These are phyloP conservation scores for Muscidifurax raptorellus DNA, from an alignment of 1,140 invertebrate species.

Conservation along the genomic window DNA sequence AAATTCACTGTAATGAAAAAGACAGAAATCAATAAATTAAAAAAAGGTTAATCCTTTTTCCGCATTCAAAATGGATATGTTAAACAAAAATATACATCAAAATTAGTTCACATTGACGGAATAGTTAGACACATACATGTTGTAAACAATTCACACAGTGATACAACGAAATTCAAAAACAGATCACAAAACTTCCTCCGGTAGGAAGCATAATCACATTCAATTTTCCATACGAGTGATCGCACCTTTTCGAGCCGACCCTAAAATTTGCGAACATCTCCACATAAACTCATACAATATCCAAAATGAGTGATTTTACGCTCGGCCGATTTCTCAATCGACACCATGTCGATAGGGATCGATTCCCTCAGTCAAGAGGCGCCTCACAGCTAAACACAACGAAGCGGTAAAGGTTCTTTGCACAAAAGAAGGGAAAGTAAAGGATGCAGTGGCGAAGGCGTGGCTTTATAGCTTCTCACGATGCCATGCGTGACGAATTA, in stretches of 20 bases:
- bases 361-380: background rate
- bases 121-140: no score
- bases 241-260: background rate
- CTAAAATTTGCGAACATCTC: background rate
- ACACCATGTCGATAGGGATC: background rate
- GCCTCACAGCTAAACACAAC: background rate
- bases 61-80: no score
- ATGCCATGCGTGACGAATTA: slow-evolving; percentile 70
- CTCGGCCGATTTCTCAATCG: background rate
- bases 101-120: no score
- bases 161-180: no score
- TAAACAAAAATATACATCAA: no score
- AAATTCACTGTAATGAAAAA: no score
- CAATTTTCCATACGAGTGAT: no score
- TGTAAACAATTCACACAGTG: no score
- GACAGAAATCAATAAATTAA: no score
- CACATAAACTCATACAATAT: background rate
- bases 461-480: slow-evolving; percentile 64
- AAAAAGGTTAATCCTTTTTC: no score
- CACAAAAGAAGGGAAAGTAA: background rate
- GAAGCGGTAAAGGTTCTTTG: background rate
- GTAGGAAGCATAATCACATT: no score
- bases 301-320: background rate
- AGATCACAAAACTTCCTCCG: no score
- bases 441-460: background rate